Base-by-base conservation (phyloP, 2,888 invertebrate species). In the Escarpia spicata region DNA sequence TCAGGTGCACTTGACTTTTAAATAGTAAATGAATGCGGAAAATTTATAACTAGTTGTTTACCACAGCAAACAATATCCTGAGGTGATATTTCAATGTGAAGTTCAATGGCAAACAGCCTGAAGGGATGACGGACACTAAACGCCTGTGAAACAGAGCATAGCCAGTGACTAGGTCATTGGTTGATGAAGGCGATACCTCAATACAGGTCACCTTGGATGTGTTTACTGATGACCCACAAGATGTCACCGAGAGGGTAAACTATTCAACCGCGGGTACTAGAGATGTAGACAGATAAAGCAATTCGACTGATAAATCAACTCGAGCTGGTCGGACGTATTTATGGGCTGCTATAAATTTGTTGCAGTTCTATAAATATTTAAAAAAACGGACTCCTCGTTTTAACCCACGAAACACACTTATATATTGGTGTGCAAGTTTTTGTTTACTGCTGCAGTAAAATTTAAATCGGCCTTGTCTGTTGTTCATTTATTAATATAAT, bases 281-380 rank as follows among this genome's bases (percentile, higher is more conserved):
- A 75, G 75, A 75, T 75, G 75, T 75, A 26, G 75, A 75, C 75
- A 75, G 75, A 75, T 75, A 75, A 75, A 75, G n/a, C n/a, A 75
- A 75, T 19, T 26, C 4, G 26, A 19, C 75, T 6, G 26, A n/a
- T 75, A 75, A 75, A 75, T 75, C 75, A 75, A 75, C 75, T 26
- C 3, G 26, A 6, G 75, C 3, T 75, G 19, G 26, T 75, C 3
- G 75, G 75, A n/a, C 15, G 0, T 52, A 52, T 52, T 52, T 52
- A 52, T 12, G 12, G 9, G 52, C 52, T 52, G 52, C 52, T 52
- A 6, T 52, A 52, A 52, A 52, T 52, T 9, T 52, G 52, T 52
- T 52, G 52, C 52, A 52, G 52, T 52, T 52, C 52, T 52, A 52
- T 52, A 52, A 52, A 52, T 8, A 52, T 8, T 8, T 9, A 9